Conservation (phyloP, 2,888 invertebrate genomes). For the Notocelia uddmanniana region DNA sequence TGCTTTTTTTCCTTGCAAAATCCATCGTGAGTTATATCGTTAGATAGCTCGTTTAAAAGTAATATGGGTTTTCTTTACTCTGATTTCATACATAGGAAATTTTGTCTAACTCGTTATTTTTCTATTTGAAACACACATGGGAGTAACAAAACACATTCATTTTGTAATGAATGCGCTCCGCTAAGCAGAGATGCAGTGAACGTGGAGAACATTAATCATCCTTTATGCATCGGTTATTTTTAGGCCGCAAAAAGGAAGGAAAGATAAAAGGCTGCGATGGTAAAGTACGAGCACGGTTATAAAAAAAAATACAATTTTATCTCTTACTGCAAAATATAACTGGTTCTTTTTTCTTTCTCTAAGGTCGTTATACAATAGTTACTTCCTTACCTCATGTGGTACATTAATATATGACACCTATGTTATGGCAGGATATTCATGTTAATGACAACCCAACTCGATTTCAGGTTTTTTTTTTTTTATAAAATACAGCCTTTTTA, state of each 20-base stretch:
- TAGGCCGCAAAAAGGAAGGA: constrained; percentile 52
- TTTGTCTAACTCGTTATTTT: neutral
- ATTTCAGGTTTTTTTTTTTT: neutral
- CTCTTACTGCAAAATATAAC: constrained; percentile 20
- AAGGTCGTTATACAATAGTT: neutral
- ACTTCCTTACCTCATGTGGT: neutral
- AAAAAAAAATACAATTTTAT: neutral
- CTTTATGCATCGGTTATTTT: constrained; percentile 75
- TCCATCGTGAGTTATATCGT: too few relatives aligned
- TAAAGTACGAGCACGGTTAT: neutral
- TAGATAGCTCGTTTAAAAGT: too few relatives aligned
- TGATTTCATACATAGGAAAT: too few relatives aligned
- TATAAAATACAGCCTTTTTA: too few relatives aligned
- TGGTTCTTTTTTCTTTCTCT: neutral
- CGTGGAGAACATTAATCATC: constrained; percentile 73
- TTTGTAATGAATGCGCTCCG: constrained; percentile 67
- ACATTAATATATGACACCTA: too few relatives aligned
- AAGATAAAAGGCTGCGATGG: constrained; percentile 50
- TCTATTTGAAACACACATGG: too few relatives aligned
- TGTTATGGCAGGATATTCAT: too few relatives aligned
- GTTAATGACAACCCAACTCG: too few relatives aligned
- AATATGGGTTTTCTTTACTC: too few relatives aligned
- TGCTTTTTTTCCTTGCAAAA: too few relatives aligned
- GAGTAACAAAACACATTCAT: neutral
- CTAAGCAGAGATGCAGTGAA: constrained; percentile 59